Evolutionary conservation across 2,113 vertebrate genomes (phyloP), one percentile per base, ranked within the genome.

Genomic region (Nansenia antarctica): DNA sequence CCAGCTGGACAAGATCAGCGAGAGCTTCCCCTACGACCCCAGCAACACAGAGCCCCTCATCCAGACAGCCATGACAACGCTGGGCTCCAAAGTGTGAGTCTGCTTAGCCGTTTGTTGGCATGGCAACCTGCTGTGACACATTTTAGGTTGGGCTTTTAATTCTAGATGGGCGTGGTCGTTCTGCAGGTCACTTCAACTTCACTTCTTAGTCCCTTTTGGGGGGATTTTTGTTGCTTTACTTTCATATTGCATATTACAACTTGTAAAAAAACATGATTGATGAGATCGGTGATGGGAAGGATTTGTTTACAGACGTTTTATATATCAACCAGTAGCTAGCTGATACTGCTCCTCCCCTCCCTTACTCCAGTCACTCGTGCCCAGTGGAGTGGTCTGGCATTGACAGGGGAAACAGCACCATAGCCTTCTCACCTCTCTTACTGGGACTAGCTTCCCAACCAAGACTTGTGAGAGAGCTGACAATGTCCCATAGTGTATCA

Each of bases 81-180:
- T 99, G 12, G 97, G 98, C 60, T 99, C 98, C 70, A 99, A 99
- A 95, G 95, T 99, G 98, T 99, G 83, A 86, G 95, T 90, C 0
- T 39, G 39, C 22, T 6, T 20, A 34, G 32, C 24, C 2, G 29
- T n/a, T 18, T 42, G 35, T 53, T 49, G 45, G n/a, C 14, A 42
- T 42, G 39, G 3, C 45, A 49, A 49, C n/a, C 2, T 18, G 34
- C 5, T 45, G 39, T 64, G 18, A 45, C 1, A n/a, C 2, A 47
- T 7, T 8, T 42, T 14, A 12, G 2, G 11, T 22, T 65, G 6
- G 45, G n/a, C n/a, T n/a, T n/a, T n/a, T n/a, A n/a, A n/a, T n/a
- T n/a, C n/a, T n/a, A n/a, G n/a, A n/a, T n/a, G n/a, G n/a, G n/a
- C n/a, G n/a, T n/a, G n/a, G n/a, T n/a, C n/a, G n/a, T n/a, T n/a